A percentile compares a stretch with the other conserved stretches of the same genome.
phyloP scores from a whole-genome alignment of 1,140 invertebrate genomes.

The Oscheius sp. region DNA sequence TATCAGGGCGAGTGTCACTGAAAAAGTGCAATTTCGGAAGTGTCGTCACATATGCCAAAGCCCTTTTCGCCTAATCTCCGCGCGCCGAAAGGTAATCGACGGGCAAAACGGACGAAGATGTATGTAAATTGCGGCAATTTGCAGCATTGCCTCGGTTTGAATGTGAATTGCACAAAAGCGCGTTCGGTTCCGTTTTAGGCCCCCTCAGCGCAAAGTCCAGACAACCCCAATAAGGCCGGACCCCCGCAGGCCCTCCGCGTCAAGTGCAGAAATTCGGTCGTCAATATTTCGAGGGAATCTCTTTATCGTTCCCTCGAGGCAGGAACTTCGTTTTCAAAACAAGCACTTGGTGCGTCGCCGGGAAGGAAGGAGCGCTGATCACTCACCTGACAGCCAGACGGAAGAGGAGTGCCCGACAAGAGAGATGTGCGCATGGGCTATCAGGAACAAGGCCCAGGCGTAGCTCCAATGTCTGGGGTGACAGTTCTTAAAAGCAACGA shows the following conservation, averaged over 20 bases:
- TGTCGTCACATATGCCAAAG: no score
- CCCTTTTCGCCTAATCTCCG: neutral
- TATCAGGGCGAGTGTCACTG: conserved; percentile 56
- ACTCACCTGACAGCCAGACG: conserved; percentile 54
- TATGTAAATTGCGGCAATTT: conserved; percentile 12
- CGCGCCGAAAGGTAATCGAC: neutral
- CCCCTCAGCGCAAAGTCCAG: no score
- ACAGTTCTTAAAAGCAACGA: conserved; percentile 57
- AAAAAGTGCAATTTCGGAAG: conserved; percentile 3
- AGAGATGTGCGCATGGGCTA: conserved; percentile 58
- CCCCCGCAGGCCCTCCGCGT: no score
- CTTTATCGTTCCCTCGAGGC: neutral
- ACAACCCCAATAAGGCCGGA: no score
- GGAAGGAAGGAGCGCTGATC: neutral
- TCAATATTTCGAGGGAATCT: neutral
- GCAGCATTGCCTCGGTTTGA: neutral
- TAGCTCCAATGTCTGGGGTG: conserved; percentile 52
- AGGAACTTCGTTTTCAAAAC: neutral
- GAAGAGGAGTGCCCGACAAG: conserved; percentile 56
- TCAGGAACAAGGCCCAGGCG: conserved; percentile 57
- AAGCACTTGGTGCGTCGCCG: neutral
- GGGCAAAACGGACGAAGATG: neutral
- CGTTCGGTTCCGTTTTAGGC: neutral
- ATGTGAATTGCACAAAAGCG: neutral
- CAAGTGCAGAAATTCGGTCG: neutral